Evolutionary conservation across 1,140 invertebrate species (phyloP), one percentile per base, ranked within the genome.

Genomic region (Chlorops oryzae): DNA sequence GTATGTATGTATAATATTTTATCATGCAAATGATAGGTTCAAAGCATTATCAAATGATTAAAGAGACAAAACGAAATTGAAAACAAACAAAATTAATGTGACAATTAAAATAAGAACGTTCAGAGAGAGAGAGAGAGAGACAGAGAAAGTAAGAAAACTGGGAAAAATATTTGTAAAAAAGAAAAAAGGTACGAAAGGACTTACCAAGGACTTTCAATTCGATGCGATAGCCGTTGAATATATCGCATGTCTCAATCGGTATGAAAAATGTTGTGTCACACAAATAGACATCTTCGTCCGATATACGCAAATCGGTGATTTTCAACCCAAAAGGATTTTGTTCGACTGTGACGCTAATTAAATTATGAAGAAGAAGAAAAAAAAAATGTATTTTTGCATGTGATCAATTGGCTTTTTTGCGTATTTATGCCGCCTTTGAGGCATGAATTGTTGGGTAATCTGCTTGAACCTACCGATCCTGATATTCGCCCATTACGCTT

Each of bases 391-490:
- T 32, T 32, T 32, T 32, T 32, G 9, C 9, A 32, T 15, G 9
- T 32, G 9, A 9, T 15, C 9, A 32, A 32, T 32, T 32, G 9
- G 28, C 15, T 32, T 15, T 48, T 22, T 24, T 41, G n/a, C 12
- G 13, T 25, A 23, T 34, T 9, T 23, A 37, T 5, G 3, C 40
- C n/a, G n/a, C n/a, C n/a, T n/a, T n/a, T n/a, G n/a, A n/a, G n/a
- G n/a, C n/a, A n/a, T n/a, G n/a, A n/a, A n/a, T n/a, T n/a, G n/a
- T n/a, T n/a, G n/a, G n/a, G n/a, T n/a, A n/a, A n/a, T n/a, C n/a
- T n/a, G n/a, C n/a, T n/a, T n/a, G n/a, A n/a, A 43, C 80, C 77
- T 70, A 91, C 87, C 88, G 84, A 63, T 82, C 79, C 55, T 80
- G 81, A 65, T 83, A 86, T 63, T 88, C 85, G 25, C 84, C 80